phyloP scores from a whole-genome alignment of 2,888 invertebrate species.

The Vesta saturnalis region DNA sequence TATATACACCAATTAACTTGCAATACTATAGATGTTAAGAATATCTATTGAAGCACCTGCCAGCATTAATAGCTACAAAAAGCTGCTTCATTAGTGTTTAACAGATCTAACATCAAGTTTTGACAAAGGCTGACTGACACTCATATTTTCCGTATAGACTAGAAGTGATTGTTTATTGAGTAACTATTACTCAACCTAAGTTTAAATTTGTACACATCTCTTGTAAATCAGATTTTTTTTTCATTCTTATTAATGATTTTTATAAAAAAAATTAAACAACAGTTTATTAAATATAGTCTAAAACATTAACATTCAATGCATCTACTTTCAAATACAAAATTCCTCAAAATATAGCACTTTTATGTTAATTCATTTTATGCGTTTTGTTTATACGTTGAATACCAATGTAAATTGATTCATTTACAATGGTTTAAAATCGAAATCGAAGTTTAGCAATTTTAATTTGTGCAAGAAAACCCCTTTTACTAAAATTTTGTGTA shows the following conservation, averaged over 20 bases:
- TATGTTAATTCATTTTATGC: not conserved
- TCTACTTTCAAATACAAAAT: not conserved
- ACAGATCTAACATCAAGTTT: constrained; percentile 28
- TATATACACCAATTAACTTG: constrained; percentile 1
- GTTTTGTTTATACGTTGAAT: too few relatives aligned
- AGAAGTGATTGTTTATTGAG: constrained; percentile 33
- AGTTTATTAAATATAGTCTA: not conserved
- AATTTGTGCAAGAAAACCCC: too few relatives aligned
- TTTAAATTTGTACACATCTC: constrained; percentile 11
- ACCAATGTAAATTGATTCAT: constrained; percentile 1
- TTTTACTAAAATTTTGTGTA: too few relatives aligned
- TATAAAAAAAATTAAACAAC: not conserved
- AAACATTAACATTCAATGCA: not conserved
- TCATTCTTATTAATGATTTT: not conserved
- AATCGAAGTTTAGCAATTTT: too few relatives aligned
- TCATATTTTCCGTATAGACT: constrained; percentile 34
- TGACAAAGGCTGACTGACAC: constrained; percentile 30
- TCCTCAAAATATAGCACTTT: not conserved
- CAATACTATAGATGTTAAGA: constrained; percentile 7
- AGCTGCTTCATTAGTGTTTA: constrained; percentile 24
- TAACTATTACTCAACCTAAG: constrained; percentile 4
- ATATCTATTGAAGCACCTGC: not conserved
- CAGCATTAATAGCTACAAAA: constrained; percentile 23
- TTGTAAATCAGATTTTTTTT: not conserved
- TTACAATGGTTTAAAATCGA: too few relatives aligned